These are phyloP conservation scores for Pogona vitticeps DNA, from an alignment of 2,113 vertebrate genomes.

Conservation along the genomic window DNA sequence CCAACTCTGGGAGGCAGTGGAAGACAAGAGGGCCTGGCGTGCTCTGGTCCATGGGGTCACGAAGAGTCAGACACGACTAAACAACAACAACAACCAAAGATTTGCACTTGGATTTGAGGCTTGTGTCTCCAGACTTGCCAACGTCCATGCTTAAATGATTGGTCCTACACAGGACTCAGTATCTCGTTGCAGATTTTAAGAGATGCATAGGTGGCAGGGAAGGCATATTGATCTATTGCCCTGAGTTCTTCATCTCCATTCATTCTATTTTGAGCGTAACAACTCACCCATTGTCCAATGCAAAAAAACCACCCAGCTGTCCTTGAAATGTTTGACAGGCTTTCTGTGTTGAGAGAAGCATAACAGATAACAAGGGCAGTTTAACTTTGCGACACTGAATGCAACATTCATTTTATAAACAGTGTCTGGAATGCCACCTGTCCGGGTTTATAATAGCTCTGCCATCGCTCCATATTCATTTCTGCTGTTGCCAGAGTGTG, in stretches of 20 bases:
- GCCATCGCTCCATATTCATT: conserved; percentile 18
- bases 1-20: too few species aligned
- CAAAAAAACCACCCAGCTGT: conserved; percentile 10
- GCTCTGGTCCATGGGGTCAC: too few species aligned
- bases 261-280: background rate
- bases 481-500: conserved; percentile 33
- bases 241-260: background rate
- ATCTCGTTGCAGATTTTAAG: background rate
- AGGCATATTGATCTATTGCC: background rate
- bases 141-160: too few species aligned
- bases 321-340: conserved; percentile 23
- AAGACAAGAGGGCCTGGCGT: too few species aligned
- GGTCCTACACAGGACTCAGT: too few species aligned
- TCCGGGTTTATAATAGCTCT: conserved; percentile 41
- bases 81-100: too few species aligned
- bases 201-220: background rate
- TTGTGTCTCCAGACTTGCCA: too few species aligned
- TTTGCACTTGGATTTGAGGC: too few species aligned
- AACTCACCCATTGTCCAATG: conserved; percentile 10
- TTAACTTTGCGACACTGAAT: conserved; percentile 20
- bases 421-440: conserved; percentile 27
- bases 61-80: too few species aligned
- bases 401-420: conserved; percentile 45
- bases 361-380: conserved; percentile 34
- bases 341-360: conserved; percentile 29